Percentiles rank a stretch among this genome's conserved stretches.
phyloP scores from a whole-genome alignment of 2,888 invertebrate genomes.

The Eupithecia tripunctaria region DNA sequence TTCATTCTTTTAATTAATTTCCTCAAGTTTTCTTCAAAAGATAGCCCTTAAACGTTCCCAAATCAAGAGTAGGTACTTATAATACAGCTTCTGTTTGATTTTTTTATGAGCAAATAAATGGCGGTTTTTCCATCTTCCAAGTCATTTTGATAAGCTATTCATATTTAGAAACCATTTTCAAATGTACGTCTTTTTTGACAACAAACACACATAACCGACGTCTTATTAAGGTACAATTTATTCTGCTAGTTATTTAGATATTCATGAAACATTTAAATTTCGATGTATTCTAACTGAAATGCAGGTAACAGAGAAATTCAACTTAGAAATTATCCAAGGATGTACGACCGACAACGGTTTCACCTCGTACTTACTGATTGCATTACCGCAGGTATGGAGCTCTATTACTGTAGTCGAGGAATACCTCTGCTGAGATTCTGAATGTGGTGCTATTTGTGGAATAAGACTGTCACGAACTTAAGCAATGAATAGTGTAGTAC shows the following conservation, averaged over 20 bases:
- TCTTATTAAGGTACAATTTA: neutral
- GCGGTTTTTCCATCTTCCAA: too few relatives aligned
- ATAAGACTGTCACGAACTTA: neutral
- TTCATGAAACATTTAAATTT: neutral
- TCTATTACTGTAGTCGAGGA: slow-evolving; percentile 20
- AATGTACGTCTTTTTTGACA: too few relatives aligned
- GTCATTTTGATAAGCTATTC: too few relatives aligned
- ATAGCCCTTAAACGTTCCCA: too few relatives aligned
- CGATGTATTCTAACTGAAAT: neutral
- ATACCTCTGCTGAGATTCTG: neutral
- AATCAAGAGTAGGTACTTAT: neutral
- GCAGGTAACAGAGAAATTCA: slow-evolving; percentile 34
- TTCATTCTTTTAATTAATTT: too few relatives aligned
- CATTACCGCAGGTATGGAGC: slow-evolving; percentile 27
- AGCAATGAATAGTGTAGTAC: neutral
- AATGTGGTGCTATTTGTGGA: neutral
- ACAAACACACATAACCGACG: too few relatives aligned
- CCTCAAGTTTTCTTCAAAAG: too few relatives aligned
- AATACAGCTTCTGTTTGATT: neutral
- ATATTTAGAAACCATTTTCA: too few relatives aligned
- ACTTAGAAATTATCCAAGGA: slow-evolving; percentile 37
- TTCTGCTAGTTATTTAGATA: neutral
- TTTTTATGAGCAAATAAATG: too few relatives aligned
- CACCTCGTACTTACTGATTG: slow-evolving; percentile 32
- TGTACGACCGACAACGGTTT: slow-evolving; percentile 13